These are phyloP conservation scores for Alethe castanea DNA, from an alignment of 2,113 vertebrate genomes.

Conservation along the genomic window DNA sequence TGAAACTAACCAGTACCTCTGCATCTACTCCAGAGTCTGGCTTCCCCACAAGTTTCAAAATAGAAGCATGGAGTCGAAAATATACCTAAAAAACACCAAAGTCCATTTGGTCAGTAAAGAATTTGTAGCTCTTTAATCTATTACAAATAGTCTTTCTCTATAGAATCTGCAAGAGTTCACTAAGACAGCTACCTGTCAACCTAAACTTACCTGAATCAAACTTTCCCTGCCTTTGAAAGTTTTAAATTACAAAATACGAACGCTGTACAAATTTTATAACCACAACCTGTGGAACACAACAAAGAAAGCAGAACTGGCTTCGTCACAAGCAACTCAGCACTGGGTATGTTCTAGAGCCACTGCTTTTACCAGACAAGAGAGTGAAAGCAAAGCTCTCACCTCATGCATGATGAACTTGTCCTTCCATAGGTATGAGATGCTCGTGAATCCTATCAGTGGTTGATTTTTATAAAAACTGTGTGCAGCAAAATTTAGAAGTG, in stretches of 20 bases:
- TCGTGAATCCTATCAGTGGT: neutral
- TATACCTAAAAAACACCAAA: conserved; percentile 78
- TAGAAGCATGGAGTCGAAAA: conserved; percentile 91
- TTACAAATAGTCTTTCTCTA: neutral
- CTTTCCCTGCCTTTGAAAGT: neutral
- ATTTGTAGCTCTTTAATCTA: neutral
- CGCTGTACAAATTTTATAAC: neutral
- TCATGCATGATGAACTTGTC: neutral
- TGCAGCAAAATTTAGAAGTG: neutral
- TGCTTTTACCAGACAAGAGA: neutral
- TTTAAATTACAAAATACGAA: neutral
- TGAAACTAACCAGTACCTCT: conserved; percentile 84
- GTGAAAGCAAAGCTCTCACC: neutral
- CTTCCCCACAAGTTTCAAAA: conserved; percentile 89
- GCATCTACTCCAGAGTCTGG: conserved; percentile 79
- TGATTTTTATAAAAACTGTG: neutral
- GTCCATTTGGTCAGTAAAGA: neutral
- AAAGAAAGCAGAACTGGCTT: neutral
- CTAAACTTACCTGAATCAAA: neutral
- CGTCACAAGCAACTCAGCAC: neutral
- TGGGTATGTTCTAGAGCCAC: neutral
- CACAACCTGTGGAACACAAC: neutral
- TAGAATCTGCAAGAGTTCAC: neutral
- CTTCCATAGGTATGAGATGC: rapidly evolving
- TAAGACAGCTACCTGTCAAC: neutral